A percentile compares a stretch with the other conserved stretches of the same genome.
phyloP scores from a whole-genome alignment of 2,113 vertebrate species.

The Corythoichthys haematopterus region DNA sequence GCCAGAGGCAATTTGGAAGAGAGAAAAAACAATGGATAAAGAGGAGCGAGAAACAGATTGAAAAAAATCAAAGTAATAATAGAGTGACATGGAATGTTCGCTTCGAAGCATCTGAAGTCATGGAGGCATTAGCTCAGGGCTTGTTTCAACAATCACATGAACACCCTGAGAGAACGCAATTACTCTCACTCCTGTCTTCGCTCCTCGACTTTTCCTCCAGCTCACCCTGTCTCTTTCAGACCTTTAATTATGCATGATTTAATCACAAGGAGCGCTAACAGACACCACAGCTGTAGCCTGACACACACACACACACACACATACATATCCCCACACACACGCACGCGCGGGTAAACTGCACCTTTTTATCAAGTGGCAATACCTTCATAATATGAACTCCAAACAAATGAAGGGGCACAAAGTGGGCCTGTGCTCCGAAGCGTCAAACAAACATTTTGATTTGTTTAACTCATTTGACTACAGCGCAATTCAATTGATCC shows the following conservation, averaged over 20 bases:
- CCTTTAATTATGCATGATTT: slow-evolving; percentile 65
- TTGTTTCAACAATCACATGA: slow-evolving; percentile 48
- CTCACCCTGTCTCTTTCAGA: slow-evolving; percentile 39
- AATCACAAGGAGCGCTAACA: slow-evolving; percentile 52
- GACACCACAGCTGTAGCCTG: slow-evolving; percentile 42
- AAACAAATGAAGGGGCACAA: slow-evolving; percentile 1
- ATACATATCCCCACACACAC: slow-evolving; percentile 13
- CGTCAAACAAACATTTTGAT: not conserved
- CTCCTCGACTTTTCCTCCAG: slow-evolving; percentile 7
- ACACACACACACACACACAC: slow-evolving; percentile 25
- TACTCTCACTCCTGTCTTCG: slow-evolving; percentile 30
- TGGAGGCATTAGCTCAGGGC: slow-evolving; percentile 24
- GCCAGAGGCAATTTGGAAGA: slow-evolving; percentile 3
- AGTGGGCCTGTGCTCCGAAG: not conserved
- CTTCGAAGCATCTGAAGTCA: slow-evolving; percentile 9
- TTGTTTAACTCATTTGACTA: not conserved
- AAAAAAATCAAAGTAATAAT: not conserved
- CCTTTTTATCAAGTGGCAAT: slow-evolving; percentile 13
- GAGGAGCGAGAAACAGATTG: slow-evolving; percentile 1
- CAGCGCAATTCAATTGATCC: slow-evolving; percentile 5
- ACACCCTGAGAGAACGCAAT: slow-evolving; percentile 31
- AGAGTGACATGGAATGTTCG: slow-evolving; percentile 15
- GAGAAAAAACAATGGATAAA: not conserved
- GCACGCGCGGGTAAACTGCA: slow-evolving; percentile 26
- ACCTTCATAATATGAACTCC: slow-evolving; percentile 10